phyloP scores from a whole-genome alignment of 2,888 invertebrate genomes.

The Teleiodes luculella region DNA sequence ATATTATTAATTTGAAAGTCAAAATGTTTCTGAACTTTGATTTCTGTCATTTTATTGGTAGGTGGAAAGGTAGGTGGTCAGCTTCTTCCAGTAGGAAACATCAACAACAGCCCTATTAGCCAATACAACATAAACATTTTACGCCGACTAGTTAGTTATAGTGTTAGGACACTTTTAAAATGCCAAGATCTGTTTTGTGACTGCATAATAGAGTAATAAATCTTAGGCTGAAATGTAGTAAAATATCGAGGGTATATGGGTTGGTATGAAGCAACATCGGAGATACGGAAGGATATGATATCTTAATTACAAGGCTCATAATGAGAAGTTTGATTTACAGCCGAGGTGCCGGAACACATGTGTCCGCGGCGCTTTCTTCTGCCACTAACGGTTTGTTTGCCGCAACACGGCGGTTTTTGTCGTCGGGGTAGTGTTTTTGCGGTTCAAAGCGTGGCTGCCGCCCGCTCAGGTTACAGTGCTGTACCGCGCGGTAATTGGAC shows the following conservation, averaged over 20 bases:
- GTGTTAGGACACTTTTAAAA: too few species aligned
- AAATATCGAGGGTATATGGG: not conserved
- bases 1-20: too few species aligned
- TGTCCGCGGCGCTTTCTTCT: slow-evolving; percentile 14
- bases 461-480: slow-evolving; percentile 37
- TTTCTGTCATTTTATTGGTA: too few species aligned
- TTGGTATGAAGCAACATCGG: not conserved
- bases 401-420: slow-evolving; percentile 19
- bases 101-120: too few species aligned
- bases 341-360: slow-evolving; percentile 23
- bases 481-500: slow-evolving; percentile 31
- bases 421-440: slow-evolving; percentile 37
- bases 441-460: not conserved
- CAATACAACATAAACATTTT: too few species aligned
- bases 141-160: too few species aligned
- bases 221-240: too few species aligned
- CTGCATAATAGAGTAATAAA: too few species aligned
- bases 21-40: too few species aligned
- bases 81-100: too few species aligned
- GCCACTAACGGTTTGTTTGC: slow-evolving; percentile 51
- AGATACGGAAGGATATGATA: slow-evolving; percentile 2
- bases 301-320: slow-evolving; percentile 8
- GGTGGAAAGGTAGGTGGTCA: too few species aligned
- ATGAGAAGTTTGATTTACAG: slow-evolving; percentile 15
- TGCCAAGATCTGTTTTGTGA: too few species aligned